These are phyloP conservation scores for Aphis gossypii DNA, from an alignment of 1,140 invertebrate genomes.

Conservation along the genomic window DNA sequence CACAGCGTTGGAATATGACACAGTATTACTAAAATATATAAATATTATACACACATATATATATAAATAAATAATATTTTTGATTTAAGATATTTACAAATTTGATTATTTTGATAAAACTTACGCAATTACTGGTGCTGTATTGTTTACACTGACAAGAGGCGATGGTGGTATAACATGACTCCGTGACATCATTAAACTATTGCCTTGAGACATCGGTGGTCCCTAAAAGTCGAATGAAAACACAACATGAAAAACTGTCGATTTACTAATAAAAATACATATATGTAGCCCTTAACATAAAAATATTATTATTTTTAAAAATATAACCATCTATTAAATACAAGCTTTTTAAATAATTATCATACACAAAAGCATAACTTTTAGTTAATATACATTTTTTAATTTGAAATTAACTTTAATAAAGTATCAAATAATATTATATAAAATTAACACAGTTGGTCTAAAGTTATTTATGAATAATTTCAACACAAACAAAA, in stretches of 20 bases:
- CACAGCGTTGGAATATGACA: neutral
- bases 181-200: neutral
- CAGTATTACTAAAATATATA: neutral
- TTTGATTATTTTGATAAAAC: neutral
- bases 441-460: neutral
- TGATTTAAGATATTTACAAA: neutral
- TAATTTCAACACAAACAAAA: neutral
- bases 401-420: neutral
- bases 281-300: neutral
- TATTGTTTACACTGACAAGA: neutral
- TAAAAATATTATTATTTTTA: neutral
- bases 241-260: neutral
- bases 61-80: no score
- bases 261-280: neutral
- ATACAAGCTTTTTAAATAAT: neutral
- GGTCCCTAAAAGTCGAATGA: neutral
- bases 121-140: neutral
- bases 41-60: no score
- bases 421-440: neutral
- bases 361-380: neutral
- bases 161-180: conserved; percentile 7
- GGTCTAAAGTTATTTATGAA: neutral
- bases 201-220: neutral
- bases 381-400: neutral
- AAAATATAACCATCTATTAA: neutral